A percentile compares a stretch with the other conserved stretches of the same genome.
Conservation (phyloP, 2,888 invertebrate genomes). For the Tachina fera region DNA sequence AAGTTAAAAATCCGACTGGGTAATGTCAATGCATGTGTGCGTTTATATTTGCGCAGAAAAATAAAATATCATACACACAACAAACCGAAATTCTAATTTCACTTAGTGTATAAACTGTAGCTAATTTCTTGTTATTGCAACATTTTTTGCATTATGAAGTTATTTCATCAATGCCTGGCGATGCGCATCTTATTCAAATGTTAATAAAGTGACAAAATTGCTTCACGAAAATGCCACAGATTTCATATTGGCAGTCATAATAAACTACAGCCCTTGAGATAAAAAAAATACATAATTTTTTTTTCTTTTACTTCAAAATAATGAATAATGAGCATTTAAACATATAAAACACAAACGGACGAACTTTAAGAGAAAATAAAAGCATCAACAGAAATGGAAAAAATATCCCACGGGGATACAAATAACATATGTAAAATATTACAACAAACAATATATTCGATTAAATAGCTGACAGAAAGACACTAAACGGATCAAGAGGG, state of each 20-base stretch:
- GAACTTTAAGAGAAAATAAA: not conserved
- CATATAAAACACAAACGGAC: conserved; percentile 12
- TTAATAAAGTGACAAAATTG: not conserved
- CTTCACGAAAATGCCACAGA: not conserved
- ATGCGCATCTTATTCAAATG: no score
- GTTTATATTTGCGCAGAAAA: no score
- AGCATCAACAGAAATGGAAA: conserved; percentile 23
- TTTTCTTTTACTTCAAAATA: not conserved
- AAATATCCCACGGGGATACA: conserved; percentile 83
- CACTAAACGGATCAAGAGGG: conserved; percentile 76
- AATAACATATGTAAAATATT: conserved; percentile 83
- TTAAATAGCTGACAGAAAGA: conserved; percentile 58
- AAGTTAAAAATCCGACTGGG: no score
- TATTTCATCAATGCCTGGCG: no score
- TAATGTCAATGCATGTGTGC: no score
- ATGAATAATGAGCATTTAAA: conserved; percentile 31
- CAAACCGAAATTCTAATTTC: no score
- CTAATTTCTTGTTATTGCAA: no score
- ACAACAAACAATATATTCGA: conserved; percentile 70
- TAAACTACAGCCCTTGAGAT: not conserved
- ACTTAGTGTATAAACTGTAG: no score
- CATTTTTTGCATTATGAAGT: no score
- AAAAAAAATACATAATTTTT: not conserved
- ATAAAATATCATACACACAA: no score
- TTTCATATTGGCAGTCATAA: not conserved